phyloP scores from a whole-genome alignment of 2,888 invertebrate genomes.

The Lasioglossum vierecki region DNA sequence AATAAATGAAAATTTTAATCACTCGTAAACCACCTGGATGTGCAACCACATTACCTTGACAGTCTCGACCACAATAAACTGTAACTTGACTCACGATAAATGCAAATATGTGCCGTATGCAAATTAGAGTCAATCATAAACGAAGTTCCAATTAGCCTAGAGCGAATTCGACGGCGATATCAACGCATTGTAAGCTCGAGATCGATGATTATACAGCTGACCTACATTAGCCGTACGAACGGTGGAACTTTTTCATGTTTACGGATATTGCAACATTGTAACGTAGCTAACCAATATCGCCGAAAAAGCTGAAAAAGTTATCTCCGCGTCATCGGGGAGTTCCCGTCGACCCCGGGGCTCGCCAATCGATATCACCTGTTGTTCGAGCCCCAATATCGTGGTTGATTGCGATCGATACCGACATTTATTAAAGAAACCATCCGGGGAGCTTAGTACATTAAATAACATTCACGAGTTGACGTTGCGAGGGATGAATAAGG shows the following conservation, averaged over 20 bases:
- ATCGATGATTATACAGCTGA: not conserved
- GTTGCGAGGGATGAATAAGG: not conserved
- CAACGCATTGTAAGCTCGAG: not conserved
- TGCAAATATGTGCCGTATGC: not conserved
- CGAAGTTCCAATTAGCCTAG: not conserved
- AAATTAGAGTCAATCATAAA: not conserved
- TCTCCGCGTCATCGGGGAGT: not conserved
- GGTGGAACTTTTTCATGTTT: not conserved
- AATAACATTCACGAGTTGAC: not conserved
- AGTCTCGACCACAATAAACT: not conserved
- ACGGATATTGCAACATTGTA: not conserved
- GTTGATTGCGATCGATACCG: not conserved
- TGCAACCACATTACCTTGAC: not conserved
- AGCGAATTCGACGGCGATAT: not conserved
- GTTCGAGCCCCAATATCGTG: slow-evolving; percentile 3
- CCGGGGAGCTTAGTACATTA: not conserved
- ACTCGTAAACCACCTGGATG: not conserved
- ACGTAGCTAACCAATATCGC: not conserved
- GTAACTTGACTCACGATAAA: not conserved
- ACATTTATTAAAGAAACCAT: not conserved
- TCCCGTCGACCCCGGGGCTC: not conserved
- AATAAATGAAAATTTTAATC: not conserved
- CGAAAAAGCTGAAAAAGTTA: not conserved
- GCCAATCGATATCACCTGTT: slow-evolving; percentile 11
- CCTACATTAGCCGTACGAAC: not conserved